These are phyloP conservation scores for Lampris megalopsis DNA, from an alignment of 2,113 vertebrate genomes.

Conservation along the genomic window DNA sequence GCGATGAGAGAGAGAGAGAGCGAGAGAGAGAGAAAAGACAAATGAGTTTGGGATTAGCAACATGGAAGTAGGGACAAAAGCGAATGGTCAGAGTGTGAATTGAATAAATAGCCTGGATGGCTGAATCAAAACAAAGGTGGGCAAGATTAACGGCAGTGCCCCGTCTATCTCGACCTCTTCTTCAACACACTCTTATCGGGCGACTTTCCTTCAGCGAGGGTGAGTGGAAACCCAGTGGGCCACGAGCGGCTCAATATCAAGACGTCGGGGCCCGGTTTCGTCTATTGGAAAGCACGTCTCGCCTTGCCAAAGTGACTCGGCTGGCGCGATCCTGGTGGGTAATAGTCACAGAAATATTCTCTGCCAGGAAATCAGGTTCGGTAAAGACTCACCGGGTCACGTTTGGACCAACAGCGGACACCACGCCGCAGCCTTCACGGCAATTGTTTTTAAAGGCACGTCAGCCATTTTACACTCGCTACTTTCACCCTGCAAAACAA, in stretches of 20 bases:
- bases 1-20: background rate
- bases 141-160: conserved; percentile 17
- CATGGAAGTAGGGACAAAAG: conserved; percentile 1
- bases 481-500: no score
- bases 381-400: background rate
- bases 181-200: no score
- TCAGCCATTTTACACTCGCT: no score
- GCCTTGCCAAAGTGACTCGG: background rate
- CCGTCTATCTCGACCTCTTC: conserved; percentile 6
- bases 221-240: conserved; percentile 22
- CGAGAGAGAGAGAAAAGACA: background rate
- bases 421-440: no score
- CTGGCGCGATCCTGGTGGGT: background rate
- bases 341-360: conserved; percentile 18
- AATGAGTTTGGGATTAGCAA: conserved; percentile 36
- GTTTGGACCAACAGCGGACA: no score
- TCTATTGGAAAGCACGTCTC: conserved; percentile 17
- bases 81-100: conserved; percentile 5
- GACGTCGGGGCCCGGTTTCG: background rate
- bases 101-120: background rate
- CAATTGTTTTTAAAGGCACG: no score
- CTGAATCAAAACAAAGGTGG: conserved; percentile 6
- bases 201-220: background rate
- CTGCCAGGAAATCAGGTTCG: background rate
- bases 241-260: background rate